A percentile compares a stretch with the other conserved stretches of the same genome.
These are phyloP conservation scores for Pomatostomus ruficeps DNA, from an alignment of 2,113 vertebrate genomes.

Conservation along the genomic window DNA sequence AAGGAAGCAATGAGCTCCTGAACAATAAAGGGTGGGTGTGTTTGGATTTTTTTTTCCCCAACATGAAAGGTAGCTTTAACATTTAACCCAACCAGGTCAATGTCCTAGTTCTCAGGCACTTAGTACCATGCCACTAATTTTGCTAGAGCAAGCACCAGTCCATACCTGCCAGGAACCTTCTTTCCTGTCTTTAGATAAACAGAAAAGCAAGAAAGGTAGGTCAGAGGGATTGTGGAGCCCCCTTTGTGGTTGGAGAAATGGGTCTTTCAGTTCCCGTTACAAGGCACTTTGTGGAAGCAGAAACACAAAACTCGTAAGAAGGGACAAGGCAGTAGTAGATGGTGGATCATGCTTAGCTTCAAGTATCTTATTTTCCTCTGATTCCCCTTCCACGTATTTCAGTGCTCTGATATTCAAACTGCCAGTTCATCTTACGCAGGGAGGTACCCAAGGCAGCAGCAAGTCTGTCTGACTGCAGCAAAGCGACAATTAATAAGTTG, in stretches of 20 bases:
- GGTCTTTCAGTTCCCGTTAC: background rate
- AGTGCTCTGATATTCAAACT: background rate
- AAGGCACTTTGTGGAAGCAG: background rate
- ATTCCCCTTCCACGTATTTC: background rate
- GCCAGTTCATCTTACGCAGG: conserved; percentile 12
- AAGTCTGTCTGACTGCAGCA: background rate
- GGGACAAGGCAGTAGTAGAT: background rate
- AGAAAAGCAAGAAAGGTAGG: background rate
- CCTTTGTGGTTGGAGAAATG: background rate
- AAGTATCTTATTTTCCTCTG: background rate
- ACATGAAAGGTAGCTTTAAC: background rate
- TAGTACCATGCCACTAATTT: background rate
- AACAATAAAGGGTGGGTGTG: background rate
- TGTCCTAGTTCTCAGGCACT: background rate
- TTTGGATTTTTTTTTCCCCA: background rate
- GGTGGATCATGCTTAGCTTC: background rate
- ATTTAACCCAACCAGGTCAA: background rate
- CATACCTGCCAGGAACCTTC: background rate
- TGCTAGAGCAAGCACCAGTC: background rate
- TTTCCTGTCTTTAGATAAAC: background rate
- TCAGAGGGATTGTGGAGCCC: background rate
- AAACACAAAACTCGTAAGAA: background rate
- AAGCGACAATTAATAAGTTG: background rate
- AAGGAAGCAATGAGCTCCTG: background rate
- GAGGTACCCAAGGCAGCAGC: background rate